Conservation (phyloP, 1,140 invertebrate species). For the Melipona quadrifasciata region DNA sequence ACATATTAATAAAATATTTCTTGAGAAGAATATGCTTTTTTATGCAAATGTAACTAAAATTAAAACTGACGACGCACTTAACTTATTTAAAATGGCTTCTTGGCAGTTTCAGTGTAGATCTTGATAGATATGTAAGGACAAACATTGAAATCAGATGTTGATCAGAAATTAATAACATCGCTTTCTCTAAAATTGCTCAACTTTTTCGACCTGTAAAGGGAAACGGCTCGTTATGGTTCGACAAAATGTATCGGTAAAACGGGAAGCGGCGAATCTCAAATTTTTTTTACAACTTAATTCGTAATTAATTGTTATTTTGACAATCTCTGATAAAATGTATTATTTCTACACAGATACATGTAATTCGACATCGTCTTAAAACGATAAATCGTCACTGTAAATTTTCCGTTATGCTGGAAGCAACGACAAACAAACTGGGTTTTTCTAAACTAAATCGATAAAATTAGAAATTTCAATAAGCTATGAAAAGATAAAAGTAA, state of each 20-base stretch:
- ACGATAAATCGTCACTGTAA: no score
- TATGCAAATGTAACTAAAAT: neutral
- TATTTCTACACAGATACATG: no score
- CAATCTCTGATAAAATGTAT: no score
- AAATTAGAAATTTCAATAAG: no score
- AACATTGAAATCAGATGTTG: constrained; percentile 60
- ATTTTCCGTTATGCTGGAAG: no score
- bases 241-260: constrained; percentile 42
- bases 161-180: constrained; percentile 61
- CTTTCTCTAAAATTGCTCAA: constrained; percentile 47
- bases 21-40: neutral
- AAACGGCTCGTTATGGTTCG: constrained; percentile 52
- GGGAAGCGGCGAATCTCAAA: neutral
- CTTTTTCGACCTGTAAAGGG: constrained; percentile 53
- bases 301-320: neutral
- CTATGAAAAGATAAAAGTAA: no score
- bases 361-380: no score
- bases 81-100: constrained; percentile 53
- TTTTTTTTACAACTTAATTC: neutral
- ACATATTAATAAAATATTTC: neutral
- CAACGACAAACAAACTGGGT: no score
- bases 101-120: constrained; percentile 37
- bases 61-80: constrained; percentile 45
- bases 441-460: no score
- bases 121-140: constrained; percentile 52